A percentile compares a stretch with the other conserved stretches of the same genome.
Evolutionary conservation across 2,888 invertebrate species (phyloP).

Genomic region (Metacarcinus magister): DNA sequence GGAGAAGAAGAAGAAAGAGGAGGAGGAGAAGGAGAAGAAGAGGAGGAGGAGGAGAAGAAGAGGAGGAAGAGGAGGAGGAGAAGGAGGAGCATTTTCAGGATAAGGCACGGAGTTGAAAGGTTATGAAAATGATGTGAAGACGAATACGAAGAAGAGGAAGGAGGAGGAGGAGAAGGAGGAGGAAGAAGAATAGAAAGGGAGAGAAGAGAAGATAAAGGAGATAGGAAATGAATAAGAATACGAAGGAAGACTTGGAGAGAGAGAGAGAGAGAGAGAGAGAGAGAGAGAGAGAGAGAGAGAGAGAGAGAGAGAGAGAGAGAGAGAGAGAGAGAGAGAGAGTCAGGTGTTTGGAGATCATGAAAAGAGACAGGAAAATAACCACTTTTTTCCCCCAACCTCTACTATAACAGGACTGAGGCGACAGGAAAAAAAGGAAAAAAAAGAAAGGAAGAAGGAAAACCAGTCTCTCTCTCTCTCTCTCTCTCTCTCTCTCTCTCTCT

Average conservation of each 20-base stretch:
- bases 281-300: slow-evolving; percentile 16
- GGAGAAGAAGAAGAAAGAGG: neutral
- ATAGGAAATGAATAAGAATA: neutral
- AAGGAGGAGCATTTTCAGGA: neutral
- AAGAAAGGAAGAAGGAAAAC: no score
- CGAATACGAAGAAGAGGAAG: neutral
- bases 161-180: neutral
- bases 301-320: neutral
- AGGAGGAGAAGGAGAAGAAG: neutral
- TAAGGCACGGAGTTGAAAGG: neutral
- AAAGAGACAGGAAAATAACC: no score
- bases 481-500: neutral
- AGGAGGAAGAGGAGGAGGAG: neutral
- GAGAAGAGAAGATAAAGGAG: neutral
- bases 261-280: neutral
- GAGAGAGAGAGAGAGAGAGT: neutral
- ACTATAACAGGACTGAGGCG: neutral
- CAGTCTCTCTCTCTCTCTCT: neutral
- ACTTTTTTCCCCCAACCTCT: neutral
- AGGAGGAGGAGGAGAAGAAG: neutral
- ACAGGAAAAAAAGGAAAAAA: no score
- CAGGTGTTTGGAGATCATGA: neutral
- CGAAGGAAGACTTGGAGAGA: neutral
- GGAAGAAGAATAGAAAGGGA: neutral
- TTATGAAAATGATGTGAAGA: neutral